These are phyloP conservation scores for Rhinatrema bivittatum DNA, from an alignment of 2,797 vertebrate species.

Conservation along the genomic window DNA sequence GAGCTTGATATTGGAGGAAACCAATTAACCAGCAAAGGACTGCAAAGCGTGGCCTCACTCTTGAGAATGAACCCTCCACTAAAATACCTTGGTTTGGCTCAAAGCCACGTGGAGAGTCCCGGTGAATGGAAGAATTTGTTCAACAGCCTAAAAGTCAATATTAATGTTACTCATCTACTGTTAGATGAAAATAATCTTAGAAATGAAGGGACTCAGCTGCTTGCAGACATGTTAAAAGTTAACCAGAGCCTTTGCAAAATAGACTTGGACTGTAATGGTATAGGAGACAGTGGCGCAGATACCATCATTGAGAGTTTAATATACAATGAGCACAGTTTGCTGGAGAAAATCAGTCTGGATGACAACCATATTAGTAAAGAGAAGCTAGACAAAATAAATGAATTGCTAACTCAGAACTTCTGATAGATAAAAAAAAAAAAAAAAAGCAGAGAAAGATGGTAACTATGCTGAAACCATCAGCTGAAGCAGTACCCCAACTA, in stretches of 20 bases:
- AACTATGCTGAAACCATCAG: no score
- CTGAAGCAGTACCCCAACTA: no score
- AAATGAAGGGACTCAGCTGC: conserved; percentile 56
- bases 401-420: conserved; percentile 41
- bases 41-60: conserved; percentile 54
- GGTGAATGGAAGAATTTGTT: conserved; percentile 63
- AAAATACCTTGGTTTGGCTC: conserved; percentile 62
- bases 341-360: conserved; percentile 58
- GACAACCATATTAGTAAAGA: conserved; percentile 56
- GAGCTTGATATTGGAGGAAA: conserved; percentile 72
- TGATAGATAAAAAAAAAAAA: background rate
- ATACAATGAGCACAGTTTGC: conserved; percentile 28
- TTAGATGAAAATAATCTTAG: conserved; percentile 65
- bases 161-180: conserved; percentile 51
- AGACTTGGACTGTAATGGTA: conserved; percentile 60
- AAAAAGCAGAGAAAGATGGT: no score
- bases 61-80: conserved; percentile 58
- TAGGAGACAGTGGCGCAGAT: conserved; percentile 60
- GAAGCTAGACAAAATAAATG: conserved; percentile 54
- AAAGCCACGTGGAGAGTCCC: conserved; percentile 41
- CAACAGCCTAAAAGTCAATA: conserved; percentile 55
- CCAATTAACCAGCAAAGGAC: conserved; percentile 48
- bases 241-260: conserved; percentile 50
- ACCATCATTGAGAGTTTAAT: conserved; percentile 54
- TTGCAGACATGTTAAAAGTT: conserved; percentile 50